phyloP scores from a whole-genome alignment of 2,797 vertebrate genomes.

The Aldrovandia affinis region DNA sequence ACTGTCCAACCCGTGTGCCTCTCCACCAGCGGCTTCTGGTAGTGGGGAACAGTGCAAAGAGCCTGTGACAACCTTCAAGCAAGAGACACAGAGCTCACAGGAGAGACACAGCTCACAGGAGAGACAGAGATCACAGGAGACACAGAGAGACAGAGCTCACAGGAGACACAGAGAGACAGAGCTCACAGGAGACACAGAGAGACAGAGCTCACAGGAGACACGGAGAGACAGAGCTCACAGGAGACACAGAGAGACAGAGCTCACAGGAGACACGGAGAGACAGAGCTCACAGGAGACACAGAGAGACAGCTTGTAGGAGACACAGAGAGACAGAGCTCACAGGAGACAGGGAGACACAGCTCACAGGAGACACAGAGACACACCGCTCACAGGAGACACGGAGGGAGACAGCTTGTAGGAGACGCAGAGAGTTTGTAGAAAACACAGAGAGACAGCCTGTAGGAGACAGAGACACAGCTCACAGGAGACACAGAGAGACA shows the following conservation, averaged over 20 bases:
- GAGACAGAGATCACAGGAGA: background rate
- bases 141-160: constrained; percentile 27
- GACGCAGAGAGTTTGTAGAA: background rate
- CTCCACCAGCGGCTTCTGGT: constrained; percentile 50
- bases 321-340: constrained; percentile 30
- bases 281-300: background rate
- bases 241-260: constrained; percentile 24
- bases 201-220: constrained; percentile 22
- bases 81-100: background rate
- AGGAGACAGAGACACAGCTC: background rate
- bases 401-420: constrained; percentile 17
- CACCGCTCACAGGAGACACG: background rate
- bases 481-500: constrained; percentile 25
- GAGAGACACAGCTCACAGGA: background rate
- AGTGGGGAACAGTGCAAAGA: constrained; percentile 43
- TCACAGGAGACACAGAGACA: background rate
- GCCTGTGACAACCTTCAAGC: background rate
- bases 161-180: background rate
- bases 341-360: constrained; percentile 34
- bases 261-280: constrained; percentile 21
- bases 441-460: constrained; percentile 22
- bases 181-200: constrained; percentile 5
- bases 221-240: background rate
- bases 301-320: background rate
- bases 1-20: constrained; percentile 46